Conservation (phyloP, 2,888 invertebrate species). For the Leptogaster cylindrica region DNA sequence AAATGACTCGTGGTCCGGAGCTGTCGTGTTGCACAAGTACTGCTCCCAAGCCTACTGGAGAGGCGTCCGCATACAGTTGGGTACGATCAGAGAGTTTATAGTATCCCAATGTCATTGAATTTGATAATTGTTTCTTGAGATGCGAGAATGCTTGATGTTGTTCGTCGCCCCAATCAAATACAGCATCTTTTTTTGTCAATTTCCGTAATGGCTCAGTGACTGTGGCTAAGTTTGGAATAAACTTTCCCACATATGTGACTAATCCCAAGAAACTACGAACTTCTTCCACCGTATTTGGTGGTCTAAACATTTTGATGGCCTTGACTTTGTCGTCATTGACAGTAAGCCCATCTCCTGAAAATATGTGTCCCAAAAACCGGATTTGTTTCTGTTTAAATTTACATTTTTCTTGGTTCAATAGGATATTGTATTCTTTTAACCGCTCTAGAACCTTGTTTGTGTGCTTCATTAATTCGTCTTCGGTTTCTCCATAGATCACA, state of each 20-base stretch:
- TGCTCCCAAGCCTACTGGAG: slow-evolving; percentile 54
- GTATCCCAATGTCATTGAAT: slow-evolving; percentile 49
- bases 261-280: slow-evolving; percentile 43
- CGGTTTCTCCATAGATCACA: not conserved
- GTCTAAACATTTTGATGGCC: too few relatives aligned
- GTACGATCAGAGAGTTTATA: slow-evolving; percentile 52
- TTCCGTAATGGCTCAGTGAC: slow-evolving; percentile 40
- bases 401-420: not conserved
- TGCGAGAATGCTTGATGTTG: not conserved
- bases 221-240: slow-evolving; percentile 41
- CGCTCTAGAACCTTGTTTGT: too few relatives aligned
- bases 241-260: slow-evolving; percentile 42
- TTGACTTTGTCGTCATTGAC: too few relatives aligned
- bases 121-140: slow-evolving; percentile 4
- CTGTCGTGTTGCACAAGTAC: slow-evolving; percentile 52
- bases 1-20: slow-evolving; percentile 52
- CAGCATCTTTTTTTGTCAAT: not conserved
- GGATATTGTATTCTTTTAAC: not conserved
- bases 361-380: slow-evolving; percentile 52
- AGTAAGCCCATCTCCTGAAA: slow-evolving; percentile 51
- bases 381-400: slow-evolving; percentile 38
- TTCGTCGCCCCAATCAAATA: not conserved
- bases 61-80: slow-evolving; percentile 55
- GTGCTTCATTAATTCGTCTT: too few relatives aligned
- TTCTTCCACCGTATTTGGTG: too few relatives aligned